A percentile compares a stretch with the other conserved stretches of the same genome.
Evolutionary conservation across 1,140 invertebrate genomes (phyloP).

Genomic region (Spodoptera litura): DNA sequence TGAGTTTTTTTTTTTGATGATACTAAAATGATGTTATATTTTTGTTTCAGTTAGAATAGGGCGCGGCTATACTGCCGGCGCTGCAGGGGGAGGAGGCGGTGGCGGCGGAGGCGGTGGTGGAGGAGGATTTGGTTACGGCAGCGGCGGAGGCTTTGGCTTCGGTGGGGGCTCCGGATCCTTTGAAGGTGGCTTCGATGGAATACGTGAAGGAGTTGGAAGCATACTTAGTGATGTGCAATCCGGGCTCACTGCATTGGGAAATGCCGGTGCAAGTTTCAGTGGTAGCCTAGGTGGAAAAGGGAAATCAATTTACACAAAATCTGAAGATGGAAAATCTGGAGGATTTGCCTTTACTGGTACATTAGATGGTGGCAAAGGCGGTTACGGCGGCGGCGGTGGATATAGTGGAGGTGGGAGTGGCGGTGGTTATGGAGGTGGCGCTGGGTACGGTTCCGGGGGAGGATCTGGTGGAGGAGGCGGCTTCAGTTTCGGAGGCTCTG

Average conservation of each 20-base stretch:
- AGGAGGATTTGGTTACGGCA: conserved; percentile 47
- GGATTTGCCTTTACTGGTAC: conserved; percentile 72
- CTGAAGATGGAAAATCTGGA: conserved; percentile 72
- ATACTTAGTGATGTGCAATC: conserved; percentile 53
- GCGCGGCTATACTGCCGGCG: conserved; percentile 58
- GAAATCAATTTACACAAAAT: conserved; percentile 60
- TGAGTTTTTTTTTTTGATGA: neutral
- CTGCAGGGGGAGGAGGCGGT: conserved; percentile 57
- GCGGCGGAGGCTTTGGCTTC: conserved; percentile 51
- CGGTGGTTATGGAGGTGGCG: conserved; percentile 64
- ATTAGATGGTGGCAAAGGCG: conserved; percentile 60
- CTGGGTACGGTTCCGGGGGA: conserved; percentile 62
- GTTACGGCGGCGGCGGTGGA: conserved; percentile 63
- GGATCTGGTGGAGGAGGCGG: conserved; percentile 53
- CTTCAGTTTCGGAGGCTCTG: conserved; percentile 5
- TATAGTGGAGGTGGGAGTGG: conserved; percentile 55
- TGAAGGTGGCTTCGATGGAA: conserved; percentile 61
- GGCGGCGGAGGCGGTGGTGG: conserved; percentile 60
- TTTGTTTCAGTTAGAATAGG: conserved; percentile 79
- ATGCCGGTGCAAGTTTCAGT: conserved; percentile 56
- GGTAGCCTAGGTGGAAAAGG: conserved; percentile 60
- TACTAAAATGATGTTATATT: conserved; percentile 2
- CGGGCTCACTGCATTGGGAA: conserved; percentile 51
- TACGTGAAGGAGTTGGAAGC: conserved; percentile 48
- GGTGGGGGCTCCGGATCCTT: conserved; percentile 50